phyloP scores from a whole-genome alignment of 35 echinoderm and acorn worm species.

The Heliocidaris erythrogramma region DNA sequence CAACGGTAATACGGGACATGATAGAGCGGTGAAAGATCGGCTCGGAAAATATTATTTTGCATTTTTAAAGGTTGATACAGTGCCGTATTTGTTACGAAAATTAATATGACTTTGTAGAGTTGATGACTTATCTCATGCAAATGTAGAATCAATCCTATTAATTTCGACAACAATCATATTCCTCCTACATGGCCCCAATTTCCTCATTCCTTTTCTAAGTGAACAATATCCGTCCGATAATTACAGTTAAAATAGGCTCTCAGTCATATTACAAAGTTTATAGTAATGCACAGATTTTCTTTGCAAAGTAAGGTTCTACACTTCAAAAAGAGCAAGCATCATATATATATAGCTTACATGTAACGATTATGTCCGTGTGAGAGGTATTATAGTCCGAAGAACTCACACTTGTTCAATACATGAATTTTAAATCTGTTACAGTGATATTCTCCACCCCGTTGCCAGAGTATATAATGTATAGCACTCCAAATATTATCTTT shows the following conservation, averaged over 20 bases:
- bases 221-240: not conserved
- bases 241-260: not conserved
- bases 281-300: not conserved
- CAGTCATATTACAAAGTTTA: too few species aligned
- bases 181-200: too few species aligned
- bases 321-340: too few species aligned
- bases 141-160: not conserved
- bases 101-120: too few species aligned
- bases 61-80: too few species aligned
- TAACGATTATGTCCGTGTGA: not conserved
- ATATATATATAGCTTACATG: not conserved
- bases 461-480: not conserved
- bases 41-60: too few species aligned
- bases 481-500: too few species aligned
- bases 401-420: not conserved
- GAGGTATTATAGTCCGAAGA: not conserved
- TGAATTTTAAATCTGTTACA: not conserved
- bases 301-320: not conserved
- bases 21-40: too few species aligned
- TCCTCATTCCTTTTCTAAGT: not conserved
- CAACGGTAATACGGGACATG: too few species aligned
- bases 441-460: not conserved
- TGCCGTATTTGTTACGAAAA: too few species aligned
- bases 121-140: not conserved
- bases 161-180: not conserved